Evolutionary conservation across 2,888 invertebrate species (phyloP).

Genomic region (Conomelus anceps): DNA sequence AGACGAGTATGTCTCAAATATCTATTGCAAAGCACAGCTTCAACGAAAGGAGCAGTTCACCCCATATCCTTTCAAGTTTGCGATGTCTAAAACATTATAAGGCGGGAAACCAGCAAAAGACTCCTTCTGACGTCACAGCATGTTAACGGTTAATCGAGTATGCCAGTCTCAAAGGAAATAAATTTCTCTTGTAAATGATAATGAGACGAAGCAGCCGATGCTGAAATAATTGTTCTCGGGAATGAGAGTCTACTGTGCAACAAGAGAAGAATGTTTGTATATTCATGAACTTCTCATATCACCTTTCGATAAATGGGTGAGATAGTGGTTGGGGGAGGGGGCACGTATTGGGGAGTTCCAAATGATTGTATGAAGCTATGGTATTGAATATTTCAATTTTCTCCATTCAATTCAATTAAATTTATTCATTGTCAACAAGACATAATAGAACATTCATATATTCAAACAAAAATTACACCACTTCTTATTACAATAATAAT

Average conservation of each 20-base stretch:
- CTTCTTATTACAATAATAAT: no score
- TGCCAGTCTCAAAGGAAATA: not conserved
- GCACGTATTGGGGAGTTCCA: no score
- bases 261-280: not conserved
- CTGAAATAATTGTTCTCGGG: not conserved
- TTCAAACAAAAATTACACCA: no score
- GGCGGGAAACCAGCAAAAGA: no score
- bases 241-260: no score
- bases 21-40: not conserved
- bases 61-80: not conserved
- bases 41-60: not conserved
- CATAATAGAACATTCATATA: no score
- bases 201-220: not conserved
- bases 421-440: no score
- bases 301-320: no score
- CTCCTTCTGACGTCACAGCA: not conserved
- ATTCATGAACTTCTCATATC: not conserved
- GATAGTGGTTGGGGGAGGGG: no score
- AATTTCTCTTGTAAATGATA: not conserved
- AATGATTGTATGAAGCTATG: no score
- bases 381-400: no score
- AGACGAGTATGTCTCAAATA: not conserved
- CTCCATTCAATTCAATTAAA: no score
- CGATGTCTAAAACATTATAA: not conserved
- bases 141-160: not conserved